Evolutionary conservation across 1,140 invertebrate species (phyloP).

Genomic region (Sinella curviseta): DNA sequence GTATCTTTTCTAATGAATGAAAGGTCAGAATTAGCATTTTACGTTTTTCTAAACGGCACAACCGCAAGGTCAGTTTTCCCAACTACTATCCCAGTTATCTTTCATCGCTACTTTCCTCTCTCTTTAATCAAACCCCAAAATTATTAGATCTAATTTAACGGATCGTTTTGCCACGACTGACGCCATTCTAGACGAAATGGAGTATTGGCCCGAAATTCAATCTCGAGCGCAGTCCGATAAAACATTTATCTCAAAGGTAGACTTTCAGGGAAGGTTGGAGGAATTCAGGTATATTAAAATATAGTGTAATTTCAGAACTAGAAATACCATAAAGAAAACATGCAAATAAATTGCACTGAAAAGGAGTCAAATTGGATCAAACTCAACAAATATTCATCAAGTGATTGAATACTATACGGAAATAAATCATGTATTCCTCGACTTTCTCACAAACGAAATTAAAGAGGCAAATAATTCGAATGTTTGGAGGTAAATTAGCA

Average conservation of each 20-base stretch:
- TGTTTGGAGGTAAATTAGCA: constrained; percentile 69
- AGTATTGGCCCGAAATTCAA: not conserved
- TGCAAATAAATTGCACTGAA: not conserved
- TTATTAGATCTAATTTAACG: constrained; percentile 15
- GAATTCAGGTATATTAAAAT: not conserved
- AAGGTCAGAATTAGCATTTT: constrained; percentile 29
- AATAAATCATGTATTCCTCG: constrained; percentile 72
- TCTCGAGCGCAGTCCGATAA: not conserved
- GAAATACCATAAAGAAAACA: not conserved
- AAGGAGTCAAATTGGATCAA: constrained; percentile 4
- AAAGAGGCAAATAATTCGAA: constrained; percentile 80
- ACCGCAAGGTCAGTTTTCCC: constrained; percentile 29
- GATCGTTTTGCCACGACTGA: constrained; percentile 9
- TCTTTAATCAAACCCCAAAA: no score
- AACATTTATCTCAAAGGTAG: not conserved
- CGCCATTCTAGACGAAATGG: not conserved
- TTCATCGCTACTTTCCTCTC: no score
- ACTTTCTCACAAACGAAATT: constrained; percentile 77
- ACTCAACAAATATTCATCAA: constrained; percentile 59
- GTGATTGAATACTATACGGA: constrained; percentile 77
- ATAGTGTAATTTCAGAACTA: not conserved
- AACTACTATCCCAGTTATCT: no score
- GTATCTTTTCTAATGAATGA: no score
- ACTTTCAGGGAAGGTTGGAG: not conserved
- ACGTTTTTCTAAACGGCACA: constrained; percentile 38